These are phyloP conservation scores for Oryzias dopingdopingensis DNA, from an alignment of 2,797 vertebrate species.

Conservation along the genomic window DNA sequence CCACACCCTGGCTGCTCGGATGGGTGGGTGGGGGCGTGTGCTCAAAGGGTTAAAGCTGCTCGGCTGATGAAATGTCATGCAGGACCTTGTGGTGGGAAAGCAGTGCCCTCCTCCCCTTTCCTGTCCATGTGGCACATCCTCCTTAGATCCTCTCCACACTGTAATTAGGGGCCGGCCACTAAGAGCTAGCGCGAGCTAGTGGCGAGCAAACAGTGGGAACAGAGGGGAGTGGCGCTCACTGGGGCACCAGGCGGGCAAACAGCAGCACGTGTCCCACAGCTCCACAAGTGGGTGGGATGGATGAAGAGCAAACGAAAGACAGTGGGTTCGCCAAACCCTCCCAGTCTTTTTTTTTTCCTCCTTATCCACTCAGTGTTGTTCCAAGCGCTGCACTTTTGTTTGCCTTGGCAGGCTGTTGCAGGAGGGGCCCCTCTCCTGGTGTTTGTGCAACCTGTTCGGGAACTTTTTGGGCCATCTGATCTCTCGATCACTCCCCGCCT, in stretches of 20 bases:
- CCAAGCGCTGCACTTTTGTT: slow-evolving; percentile 80
- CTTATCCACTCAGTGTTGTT: slow-evolving; percentile 78
- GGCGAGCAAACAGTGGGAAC: slow-evolving; percentile 70
- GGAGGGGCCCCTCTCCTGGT: slow-evolving; percentile 76
- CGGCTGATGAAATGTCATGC: slow-evolving; percentile 73
- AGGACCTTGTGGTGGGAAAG: slow-evolving; percentile 80
- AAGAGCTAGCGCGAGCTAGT: slow-evolving; percentile 64
- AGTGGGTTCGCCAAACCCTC: slow-evolving; percentile 51
- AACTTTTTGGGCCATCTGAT: slow-evolving; percentile 77
- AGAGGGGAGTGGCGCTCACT: slow-evolving; percentile 60
- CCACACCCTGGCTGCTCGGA: slow-evolving; percentile 51
- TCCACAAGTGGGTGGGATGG: slow-evolving; percentile 69
- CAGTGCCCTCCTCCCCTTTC: slow-evolving; percentile 76
- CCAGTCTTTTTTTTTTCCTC: slow-evolving; percentile 52
- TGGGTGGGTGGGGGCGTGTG: slow-evolving; percentile 49
- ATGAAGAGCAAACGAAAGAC: slow-evolving; percentile 53
- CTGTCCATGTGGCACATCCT: slow-evolving; percentile 84
- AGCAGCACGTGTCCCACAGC: slow-evolving; percentile 67
- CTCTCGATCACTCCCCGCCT: slow-evolving; percentile 46
- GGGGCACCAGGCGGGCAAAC: slow-evolving; percentile 60
- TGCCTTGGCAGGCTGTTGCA: slow-evolving; percentile 81
- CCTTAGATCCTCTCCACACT: slow-evolving; percentile 79
- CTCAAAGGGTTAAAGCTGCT: slow-evolving; percentile 62
- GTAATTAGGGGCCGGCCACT: slow-evolving; percentile 78
- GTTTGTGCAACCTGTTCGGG: slow-evolving; percentile 81